phyloP scores from a whole-genome alignment of 1,140 invertebrate species.

The Manduca sexta region DNA sequence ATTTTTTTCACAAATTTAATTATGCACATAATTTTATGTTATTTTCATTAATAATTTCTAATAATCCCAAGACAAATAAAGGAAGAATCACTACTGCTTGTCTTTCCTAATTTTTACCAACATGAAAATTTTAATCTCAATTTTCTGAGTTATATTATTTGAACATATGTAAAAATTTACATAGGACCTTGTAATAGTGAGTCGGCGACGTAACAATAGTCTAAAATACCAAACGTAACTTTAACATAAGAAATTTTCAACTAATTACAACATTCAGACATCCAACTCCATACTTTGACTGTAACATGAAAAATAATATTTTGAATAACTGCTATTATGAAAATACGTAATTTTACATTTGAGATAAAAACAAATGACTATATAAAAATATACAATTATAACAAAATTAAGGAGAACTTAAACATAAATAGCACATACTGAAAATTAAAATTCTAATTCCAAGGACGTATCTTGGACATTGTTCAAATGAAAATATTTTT shows the following conservation, averaged over 20 bases:
- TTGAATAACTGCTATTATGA: constrained; percentile 51
- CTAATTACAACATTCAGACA: neutral
- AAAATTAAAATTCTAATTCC: neutral
- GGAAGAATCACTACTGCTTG: too few relatives aligned
- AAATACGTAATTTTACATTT: constrained; percentile 29
- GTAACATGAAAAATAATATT: constrained; percentile 38
- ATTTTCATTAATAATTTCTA: too few relatives aligned
- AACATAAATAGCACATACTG: neutral
- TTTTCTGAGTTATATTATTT: too few relatives aligned
- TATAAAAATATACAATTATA: constrained; percentile 18
- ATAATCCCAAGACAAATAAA: too few relatives aligned
- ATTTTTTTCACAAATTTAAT: too few relatives aligned
- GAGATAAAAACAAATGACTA: constrained; percentile 52
- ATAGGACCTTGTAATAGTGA: too few relatives aligned
- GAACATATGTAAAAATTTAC: too few relatives aligned
- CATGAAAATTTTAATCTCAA: too few relatives aligned
- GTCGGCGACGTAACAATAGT: neutral
- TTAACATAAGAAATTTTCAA: neutral
- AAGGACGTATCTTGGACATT: too few relatives aligned
- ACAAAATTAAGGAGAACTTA: neutral
- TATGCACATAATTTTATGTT: too few relatives aligned
- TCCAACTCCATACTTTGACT: constrained; percentile 30
- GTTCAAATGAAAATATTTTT: too few relatives aligned
- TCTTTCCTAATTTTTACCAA: too few relatives aligned
- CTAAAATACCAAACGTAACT: constrained; percentile 1